These are phyloP conservation scores for Watersipora subatra DNA, from an alignment of 1,140 invertebrate genomes.

Conservation along the genomic window DNA sequence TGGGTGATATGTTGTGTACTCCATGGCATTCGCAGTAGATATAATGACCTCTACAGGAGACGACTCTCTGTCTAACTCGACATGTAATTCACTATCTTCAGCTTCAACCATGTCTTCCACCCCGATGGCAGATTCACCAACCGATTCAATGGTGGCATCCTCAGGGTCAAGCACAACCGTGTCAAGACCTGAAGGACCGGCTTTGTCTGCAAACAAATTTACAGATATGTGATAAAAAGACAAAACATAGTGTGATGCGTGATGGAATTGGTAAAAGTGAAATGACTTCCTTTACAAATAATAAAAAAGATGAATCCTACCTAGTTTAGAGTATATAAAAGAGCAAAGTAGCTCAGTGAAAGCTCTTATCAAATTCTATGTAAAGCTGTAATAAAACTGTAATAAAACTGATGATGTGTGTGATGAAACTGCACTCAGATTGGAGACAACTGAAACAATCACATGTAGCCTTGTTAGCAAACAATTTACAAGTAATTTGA, in stretches of 20 bases:
- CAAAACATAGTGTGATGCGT: neutral
- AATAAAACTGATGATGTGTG: too few relatives aligned
- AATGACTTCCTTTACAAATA: too few relatives aligned
- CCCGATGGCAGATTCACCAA: slow-evolving; percentile 6
- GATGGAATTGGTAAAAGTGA: neutral
- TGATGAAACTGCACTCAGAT: too few relatives aligned
- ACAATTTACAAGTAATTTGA: too few relatives aligned
- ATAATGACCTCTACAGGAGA: neutral
- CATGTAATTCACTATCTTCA: neutral
- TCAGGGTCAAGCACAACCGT: neutral
- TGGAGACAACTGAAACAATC: too few relatives aligned
- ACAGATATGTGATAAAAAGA: neutral
- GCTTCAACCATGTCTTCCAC: slow-evolving; percentile 11
- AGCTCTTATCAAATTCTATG: too few relatives aligned
- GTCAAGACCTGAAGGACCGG: neutral
- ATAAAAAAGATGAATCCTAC: too few relatives aligned
- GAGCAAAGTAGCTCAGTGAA: too few relatives aligned
- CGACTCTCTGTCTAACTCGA: neutral
- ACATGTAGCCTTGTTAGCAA: too few relatives aligned
- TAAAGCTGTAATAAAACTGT: too few relatives aligned
- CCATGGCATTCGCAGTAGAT: neutral
- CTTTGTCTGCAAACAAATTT: neutral
- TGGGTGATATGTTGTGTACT: neutral
- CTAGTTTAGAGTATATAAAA: too few relatives aligned
- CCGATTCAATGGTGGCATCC: neutral